Conservation (phyloP, 2,888 invertebrate species). For the Eumacrocentrus americanus region DNA sequence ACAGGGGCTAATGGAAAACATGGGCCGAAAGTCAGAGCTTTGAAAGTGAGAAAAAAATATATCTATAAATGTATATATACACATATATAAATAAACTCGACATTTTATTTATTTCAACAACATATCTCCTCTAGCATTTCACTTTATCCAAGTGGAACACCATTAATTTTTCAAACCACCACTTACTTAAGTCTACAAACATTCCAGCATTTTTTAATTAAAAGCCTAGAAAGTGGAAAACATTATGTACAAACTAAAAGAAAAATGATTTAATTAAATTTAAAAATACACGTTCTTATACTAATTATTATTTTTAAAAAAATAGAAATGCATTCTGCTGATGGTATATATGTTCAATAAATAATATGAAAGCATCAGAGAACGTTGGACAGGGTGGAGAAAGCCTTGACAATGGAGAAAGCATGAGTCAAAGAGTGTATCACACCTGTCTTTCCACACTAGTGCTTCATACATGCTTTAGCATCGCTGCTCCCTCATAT, state of each 20-base stretch:
- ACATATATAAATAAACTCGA: too few species aligned
- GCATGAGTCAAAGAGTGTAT: background rate
- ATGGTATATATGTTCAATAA: background rate
- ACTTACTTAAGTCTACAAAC: background rate
- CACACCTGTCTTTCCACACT: background rate
- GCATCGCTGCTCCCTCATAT: background rate
- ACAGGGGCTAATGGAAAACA: conserved; percentile 3
- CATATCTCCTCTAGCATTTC: background rate
- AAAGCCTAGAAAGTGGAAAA: background rate
- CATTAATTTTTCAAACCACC: background rate
- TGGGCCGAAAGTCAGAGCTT: background rate
- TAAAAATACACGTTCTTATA: too few species aligned
- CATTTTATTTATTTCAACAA: too few species aligned
- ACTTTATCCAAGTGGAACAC: background rate
- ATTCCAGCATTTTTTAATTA: background rate
- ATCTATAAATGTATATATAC: background rate
- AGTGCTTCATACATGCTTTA: background rate
- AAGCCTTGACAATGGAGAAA: conserved; percentile 2
- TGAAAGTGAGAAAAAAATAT: background rate
- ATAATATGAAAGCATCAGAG: conserved; percentile 7
- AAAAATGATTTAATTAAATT: too few species aligned
- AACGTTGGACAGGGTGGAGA: background rate
- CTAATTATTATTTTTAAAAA: too few species aligned
- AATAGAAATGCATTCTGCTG: too few species aligned
- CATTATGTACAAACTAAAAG: too few species aligned